These are phyloP conservation scores for Hirtodrosophila confusa DNA, from an alignment of 2,888 invertebrate species.

Conservation along the genomic window DNA sequence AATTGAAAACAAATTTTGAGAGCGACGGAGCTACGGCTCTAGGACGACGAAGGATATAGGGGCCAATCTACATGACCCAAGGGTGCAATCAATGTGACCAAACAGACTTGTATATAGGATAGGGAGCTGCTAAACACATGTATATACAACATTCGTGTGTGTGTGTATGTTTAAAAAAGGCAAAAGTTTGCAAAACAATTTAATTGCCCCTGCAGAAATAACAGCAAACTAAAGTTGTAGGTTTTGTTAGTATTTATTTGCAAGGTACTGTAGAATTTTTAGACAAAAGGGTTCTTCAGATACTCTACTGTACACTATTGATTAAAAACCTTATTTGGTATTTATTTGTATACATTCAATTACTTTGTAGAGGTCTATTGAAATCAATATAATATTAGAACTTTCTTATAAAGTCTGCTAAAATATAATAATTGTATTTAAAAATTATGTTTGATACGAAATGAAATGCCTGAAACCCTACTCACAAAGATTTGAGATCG, in stretches of 20 bases:
- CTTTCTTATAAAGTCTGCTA: too few relatives aligned
- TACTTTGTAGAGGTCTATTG: too few relatives aligned
- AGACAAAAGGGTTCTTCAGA: neutral
- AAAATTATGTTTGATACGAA: too few relatives aligned
- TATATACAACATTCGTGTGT: neutral
- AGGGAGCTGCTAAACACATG: too few relatives aligned
- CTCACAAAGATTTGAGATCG: too few relatives aligned
- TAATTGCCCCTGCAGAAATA: constrained; percentile 29
- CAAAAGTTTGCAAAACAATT: constrained; percentile 32
- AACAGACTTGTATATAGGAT: constrained; percentile 6
- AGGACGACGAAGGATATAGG: constrained; percentile 3
- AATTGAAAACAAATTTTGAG: constrained; percentile 75
- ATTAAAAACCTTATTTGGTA: too few relatives aligned
- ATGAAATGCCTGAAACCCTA: too few relatives aligned
- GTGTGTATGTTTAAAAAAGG: constrained; percentile 4
- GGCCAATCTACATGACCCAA: constrained; percentile 23
- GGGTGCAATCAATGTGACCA: constrained; percentile 36
- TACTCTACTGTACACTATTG: too few relatives aligned
- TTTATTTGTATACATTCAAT: too few relatives aligned
- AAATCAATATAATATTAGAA: too few relatives aligned
- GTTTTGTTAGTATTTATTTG: neutral
- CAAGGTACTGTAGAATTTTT: neutral
- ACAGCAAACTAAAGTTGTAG: neutral
- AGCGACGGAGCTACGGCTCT: constrained; percentile 1
- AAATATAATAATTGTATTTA: too few relatives aligned